Evolutionary conservation across 2,113 vertebrate genomes (phyloP).

Genomic region (Galeopterus variegatus): DNA sequence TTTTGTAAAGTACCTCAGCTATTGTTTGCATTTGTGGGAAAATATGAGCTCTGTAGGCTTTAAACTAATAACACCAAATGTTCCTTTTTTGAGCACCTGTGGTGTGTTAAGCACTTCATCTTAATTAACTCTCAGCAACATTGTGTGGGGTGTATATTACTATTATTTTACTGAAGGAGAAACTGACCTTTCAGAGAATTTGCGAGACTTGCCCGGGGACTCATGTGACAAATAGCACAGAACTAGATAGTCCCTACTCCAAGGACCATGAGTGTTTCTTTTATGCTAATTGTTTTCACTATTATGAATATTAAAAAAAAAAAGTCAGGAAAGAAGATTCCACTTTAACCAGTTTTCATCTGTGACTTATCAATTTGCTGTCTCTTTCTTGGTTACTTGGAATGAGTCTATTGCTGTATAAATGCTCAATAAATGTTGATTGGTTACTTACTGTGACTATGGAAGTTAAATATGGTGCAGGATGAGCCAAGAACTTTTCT

Average conservation of each 20-base stretch:
- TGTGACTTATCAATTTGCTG: neutral
- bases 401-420: neutral
- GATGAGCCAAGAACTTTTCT: constrained; percentile 83
- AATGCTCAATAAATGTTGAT: neutral
- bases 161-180: neutral
- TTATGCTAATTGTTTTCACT: neutral
- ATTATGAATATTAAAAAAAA: neutral
- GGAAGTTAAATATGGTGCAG: constrained; percentile 81
- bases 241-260: neutral
- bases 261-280: neutral
- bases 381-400: neutral
- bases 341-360: neutral
- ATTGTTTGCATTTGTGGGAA: constrained; percentile 33
- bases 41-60: constrained; percentile 6
- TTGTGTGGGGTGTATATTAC: neutral
- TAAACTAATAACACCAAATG: neutral
- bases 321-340: neutral
- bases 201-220: neutral
- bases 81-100: neutral
- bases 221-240: neutral
- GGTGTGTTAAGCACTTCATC: neutral
- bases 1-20: neutral
- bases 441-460: constrained; percentile 72
- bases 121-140: neutral
- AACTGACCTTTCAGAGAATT: neutral